Conservation (phyloP, 2,113 vertebrate genomes). For the Numida meleagris region DNA sequence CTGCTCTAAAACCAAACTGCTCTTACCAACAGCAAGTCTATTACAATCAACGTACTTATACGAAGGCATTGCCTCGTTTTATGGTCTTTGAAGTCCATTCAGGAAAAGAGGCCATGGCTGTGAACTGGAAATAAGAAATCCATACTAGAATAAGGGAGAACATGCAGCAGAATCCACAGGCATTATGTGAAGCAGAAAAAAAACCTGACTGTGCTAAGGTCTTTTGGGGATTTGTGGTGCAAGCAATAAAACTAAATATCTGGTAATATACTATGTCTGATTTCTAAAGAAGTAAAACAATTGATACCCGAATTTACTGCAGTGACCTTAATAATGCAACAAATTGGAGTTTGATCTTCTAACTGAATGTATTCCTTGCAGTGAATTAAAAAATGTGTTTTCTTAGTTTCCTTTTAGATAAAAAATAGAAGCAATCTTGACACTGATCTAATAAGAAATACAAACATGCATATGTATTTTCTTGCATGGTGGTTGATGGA, state of each 20-base stretch:
- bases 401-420: not conserved
- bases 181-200: not conserved
- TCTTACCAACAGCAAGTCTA: not conserved
- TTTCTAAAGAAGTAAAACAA: not conserved
- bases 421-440: not conserved
- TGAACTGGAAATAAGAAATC: not conserved
- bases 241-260: not conserved
- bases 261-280: not conserved
- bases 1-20: not conserved
- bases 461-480: conserved; percentile 10
- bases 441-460: conserved; percentile 9
- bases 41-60: not conserved
- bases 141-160: not conserved
- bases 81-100: not conserved
- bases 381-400: not conserved
- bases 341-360: not conserved
- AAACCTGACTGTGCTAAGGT: conserved; percentile 1
- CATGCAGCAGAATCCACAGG: not conserved
- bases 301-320: not conserved
- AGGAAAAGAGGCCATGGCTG: not conserved
- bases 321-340: not conserved
- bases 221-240: not conserved
- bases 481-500: not conserved
- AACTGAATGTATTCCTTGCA: not conserved
- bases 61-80: not conserved